Conservation (phyloP, 2,797 vertebrate genomes). For the Chanos chanos region DNA sequence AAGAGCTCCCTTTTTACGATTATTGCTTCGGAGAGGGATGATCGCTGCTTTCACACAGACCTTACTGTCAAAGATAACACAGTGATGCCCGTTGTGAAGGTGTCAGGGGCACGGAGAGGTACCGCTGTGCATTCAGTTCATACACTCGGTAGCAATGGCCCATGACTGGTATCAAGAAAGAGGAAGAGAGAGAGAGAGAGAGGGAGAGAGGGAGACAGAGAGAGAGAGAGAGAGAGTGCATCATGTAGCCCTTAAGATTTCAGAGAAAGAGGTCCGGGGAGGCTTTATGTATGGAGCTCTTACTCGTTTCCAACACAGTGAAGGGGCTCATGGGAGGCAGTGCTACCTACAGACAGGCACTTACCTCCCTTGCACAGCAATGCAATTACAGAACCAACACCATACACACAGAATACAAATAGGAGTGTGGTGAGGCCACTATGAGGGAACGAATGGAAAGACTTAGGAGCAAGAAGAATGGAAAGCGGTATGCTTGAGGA, state of each 20-base stretch:
- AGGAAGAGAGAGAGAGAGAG: too few relatives aligned
- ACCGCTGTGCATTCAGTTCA: too few relatives aligned
- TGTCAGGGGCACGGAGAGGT: too few relatives aligned
- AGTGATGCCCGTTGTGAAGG: too few relatives aligned
- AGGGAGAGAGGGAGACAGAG: too few relatives aligned
- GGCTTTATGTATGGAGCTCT: not conserved
- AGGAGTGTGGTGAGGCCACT: not conserved
- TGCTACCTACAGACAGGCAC: conserved; percentile 20
- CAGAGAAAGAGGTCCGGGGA: not conserved
- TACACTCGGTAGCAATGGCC: too few relatives aligned
- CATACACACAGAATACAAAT: conserved; percentile 9
- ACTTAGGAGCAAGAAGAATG: not conserved
- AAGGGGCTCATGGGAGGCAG: not conserved
- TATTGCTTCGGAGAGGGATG: not conserved
- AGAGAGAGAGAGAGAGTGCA: too few relatives aligned
- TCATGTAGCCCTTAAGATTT: too few relatives aligned
- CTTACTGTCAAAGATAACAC: too few relatives aligned
- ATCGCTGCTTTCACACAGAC: too few relatives aligned
- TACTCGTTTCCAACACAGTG: conserved; percentile 1
- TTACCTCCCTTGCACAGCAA: conserved; percentile 4
- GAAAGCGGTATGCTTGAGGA: too few relatives aligned
- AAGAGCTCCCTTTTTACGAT: not conserved
- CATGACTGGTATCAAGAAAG: too few relatives aligned
- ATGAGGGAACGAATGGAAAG: not conserved
- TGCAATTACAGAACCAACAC: not conserved